Conservation (phyloP, 2,888 invertebrate genomes). For the Rhingia campestris region DNA sequence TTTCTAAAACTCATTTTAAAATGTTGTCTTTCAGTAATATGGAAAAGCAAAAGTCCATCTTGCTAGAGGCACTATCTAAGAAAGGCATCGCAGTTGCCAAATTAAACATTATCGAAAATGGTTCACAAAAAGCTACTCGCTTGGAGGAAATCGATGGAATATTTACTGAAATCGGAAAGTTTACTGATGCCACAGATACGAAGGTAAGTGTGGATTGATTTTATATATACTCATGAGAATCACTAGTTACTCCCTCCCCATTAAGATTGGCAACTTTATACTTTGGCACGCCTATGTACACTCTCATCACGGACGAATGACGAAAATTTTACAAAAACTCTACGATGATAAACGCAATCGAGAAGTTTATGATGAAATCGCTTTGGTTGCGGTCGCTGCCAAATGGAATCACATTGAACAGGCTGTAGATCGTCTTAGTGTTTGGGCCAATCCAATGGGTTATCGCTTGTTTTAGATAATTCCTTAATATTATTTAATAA, state of each 20-base stretch:
- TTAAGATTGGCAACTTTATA: slow-evolving; percentile 89
- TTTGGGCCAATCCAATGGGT: slow-evolving; percentile 80
- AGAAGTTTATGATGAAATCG: slow-evolving; percentile 84
- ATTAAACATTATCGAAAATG: slow-evolving; percentile 82
- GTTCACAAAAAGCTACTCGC: slow-evolving; percentile 79
- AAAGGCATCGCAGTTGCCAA: slow-evolving; percentile 89
- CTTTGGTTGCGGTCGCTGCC: slow-evolving; percentile 77
- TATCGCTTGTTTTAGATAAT: slow-evolving; percentile 80
- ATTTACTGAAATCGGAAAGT: slow-evolving; percentile 90
- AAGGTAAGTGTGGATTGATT: slow-evolving; percentile 85
- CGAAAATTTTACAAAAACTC: slow-evolving; percentile 89
- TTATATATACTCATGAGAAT: slow-evolving; percentile 12
- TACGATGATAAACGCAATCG: slow-evolving; percentile 91
- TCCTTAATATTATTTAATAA: background rate
- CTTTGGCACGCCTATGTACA: slow-evolving; percentile 92
- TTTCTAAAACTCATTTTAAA: slow-evolving; percentile 18
- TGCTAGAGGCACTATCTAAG: slow-evolving; percentile 91
- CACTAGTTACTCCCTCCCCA: slow-evolving; percentile 25
- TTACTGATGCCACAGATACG: slow-evolving; percentile 89
- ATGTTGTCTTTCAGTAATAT: slow-evolving; percentile 85
- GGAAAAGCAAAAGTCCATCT: slow-evolving; percentile 91
- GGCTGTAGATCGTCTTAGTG: slow-evolving; percentile 78
- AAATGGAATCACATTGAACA: slow-evolving; percentile 80
- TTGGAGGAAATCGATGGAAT: slow-evolving; percentile 85
- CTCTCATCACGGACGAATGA: slow-evolving; percentile 91